A percentile compares a stretch with the other conserved stretches of the same genome.
These are phyloP conservation scores for Ectobius pallidus DNA, from an alignment of 2,888 invertebrate species.

Conservation along the genomic window DNA sequence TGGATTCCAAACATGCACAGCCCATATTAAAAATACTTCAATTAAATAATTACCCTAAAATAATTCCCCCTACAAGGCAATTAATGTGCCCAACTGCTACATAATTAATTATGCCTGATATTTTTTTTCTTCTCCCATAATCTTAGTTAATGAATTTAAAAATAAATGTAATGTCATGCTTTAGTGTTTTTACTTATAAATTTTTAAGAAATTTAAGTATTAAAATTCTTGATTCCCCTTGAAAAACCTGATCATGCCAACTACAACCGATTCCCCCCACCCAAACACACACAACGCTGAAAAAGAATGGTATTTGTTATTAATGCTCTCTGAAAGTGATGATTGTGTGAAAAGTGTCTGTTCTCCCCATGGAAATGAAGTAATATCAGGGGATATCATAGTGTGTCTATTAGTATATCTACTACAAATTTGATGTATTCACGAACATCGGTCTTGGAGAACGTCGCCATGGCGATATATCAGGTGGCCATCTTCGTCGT, in stretches of 20 bases:
- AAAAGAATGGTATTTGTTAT: constrained; percentile 34
- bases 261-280: constrained; percentile 25
- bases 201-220: background rate
- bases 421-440: constrained; percentile 63
- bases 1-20: constrained; percentile 20
- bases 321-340: background rate
- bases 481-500: constrained; percentile 99
- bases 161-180: constrained; percentile 18
- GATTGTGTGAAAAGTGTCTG: constrained; percentile 2
- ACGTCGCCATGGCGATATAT: constrained; percentile 99
- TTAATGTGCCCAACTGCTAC: constrained; percentile 8
- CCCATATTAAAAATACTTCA: background rate
- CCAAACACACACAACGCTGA: constrained; percentile 26
- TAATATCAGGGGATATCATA: constrained; percentile 40
- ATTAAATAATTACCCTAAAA: background rate
- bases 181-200: background rate
- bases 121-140: background rate
- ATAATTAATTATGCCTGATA: background rate
- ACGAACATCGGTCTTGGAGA: constrained; percentile 99
- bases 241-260: constrained; percentile 25
- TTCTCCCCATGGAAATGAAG: constrained; percentile 31
- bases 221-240: constrained; percentile 9
- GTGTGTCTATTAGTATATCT: constrained; percentile 44
- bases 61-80: constrained; percentile 1
- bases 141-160: background rate